Evolutionary conservation across 2,888 invertebrate species (phyloP), one percentile per base, ranked within the genome.

Genomic region (Scaptomyza tumidula): DNA sequence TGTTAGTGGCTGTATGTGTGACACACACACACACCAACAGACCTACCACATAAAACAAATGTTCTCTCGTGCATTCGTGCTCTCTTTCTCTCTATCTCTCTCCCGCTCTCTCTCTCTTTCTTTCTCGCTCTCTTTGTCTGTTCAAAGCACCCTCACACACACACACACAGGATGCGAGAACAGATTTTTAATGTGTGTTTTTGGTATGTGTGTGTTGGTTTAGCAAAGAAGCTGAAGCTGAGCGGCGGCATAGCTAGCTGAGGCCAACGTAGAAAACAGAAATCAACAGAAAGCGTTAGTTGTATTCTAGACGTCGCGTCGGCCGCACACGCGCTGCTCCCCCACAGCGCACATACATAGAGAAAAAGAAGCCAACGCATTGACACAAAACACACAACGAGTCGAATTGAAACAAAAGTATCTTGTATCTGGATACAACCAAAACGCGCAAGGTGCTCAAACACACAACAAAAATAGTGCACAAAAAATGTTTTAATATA

Each of bases 251-350:
- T 31, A 6, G 9, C 6, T 2, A 6, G 49, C 69, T 58, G 80
- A 55, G 63, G 62, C 77, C 59, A 67, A 67, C 43, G 67, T 63
- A 67, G 68, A 13, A 74, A 72, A 75, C 72, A 77, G 71, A 67
- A 84, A 82, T 74, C 72, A 90, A 88, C 86, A 85, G 75, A 83
- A 89, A 88, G 76, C 81, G 71, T 84, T 82, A 89, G 86, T 89
- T 87, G 86, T 89, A 92, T 91, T 91, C 90, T 91, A 91, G 91
- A 91, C 92, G 92, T 92, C 92, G 92, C 90, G 91, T 90, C 90
- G 91, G 91, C 86, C 91, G 89, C 91, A 91, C 90, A 89, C 91
- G 91, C 89, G 91, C 78, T 89, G 90, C 90, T 88, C 78, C 83
- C 83, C 72, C 77, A 78, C 72, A 78, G 78, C 71, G 73, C 69